These are phyloP conservation scores for Seira musarum DNA, from an alignment of 2,888 invertebrate species.

Conservation along the genomic window DNA sequence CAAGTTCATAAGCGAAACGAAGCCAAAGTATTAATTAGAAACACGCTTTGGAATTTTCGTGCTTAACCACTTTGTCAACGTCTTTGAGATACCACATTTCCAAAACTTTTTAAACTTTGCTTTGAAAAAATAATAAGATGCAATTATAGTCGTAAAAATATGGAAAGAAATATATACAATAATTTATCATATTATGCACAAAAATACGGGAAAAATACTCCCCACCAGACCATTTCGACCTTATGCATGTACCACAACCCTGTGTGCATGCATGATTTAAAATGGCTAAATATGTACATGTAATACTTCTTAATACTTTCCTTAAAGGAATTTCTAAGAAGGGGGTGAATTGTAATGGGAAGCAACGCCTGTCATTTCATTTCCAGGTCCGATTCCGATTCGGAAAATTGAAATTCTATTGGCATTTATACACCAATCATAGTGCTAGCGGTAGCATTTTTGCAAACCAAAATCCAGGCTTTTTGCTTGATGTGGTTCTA, in stretches of 20 bases:
- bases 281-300: no score
- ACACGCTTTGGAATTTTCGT: no score
- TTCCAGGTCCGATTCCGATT: slow-evolving; percentile 60
- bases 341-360: slow-evolving; percentile 56
- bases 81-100: no score
- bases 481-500: neutral
- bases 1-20: no score
- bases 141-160: no score
- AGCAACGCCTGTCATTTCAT: slow-evolving; percentile 63
- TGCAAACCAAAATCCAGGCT: neutral
- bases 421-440: slow-evolving; percentile 71
- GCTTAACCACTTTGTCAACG: no score
- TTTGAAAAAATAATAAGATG: no score
- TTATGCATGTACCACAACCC: neutral
- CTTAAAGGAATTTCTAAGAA: no score
- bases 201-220: slow-evolving; percentile 17
- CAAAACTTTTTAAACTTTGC: no score
- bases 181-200: no score
- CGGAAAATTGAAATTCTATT: slow-evolving; percentile 64
- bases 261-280: neutral
- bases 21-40: no score
- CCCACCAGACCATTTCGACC: slow-evolving; percentile 17
- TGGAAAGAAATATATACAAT: neutral
- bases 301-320: no score
- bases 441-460: slow-evolving; percentile 31